A percentile compares a stretch with the other conserved stretches of the same genome.
Conservation (phyloP, 2,113 vertebrate species). For the Gadus macrocephalus region DNA sequence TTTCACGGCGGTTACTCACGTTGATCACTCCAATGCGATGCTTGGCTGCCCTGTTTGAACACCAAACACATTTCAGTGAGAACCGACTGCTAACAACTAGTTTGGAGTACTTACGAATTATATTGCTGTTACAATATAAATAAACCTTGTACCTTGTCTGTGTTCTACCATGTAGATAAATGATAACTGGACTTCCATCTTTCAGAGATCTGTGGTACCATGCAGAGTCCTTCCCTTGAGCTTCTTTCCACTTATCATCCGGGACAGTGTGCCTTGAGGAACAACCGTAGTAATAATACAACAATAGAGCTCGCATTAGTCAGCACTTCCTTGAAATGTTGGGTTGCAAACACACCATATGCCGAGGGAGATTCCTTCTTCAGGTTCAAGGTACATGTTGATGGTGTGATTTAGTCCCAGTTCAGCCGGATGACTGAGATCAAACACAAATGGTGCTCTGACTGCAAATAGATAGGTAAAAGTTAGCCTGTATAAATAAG, state of each 20-base stretch:
- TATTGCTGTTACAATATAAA: too few relatives aligned
- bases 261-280: too few relatives aligned
- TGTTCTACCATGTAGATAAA: conserved; percentile 92
- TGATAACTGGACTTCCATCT: conserved; percentile 77
- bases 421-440: conserved; percentile 75
- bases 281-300: too few relatives aligned
- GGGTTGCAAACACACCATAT: too few relatives aligned
- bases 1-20: conserved; percentile 63
- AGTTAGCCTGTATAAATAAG: not conserved
- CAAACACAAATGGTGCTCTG: conserved; percentile 72
- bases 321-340: too few relatives aligned
- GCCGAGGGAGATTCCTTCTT: too few relatives aligned
- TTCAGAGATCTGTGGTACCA: conserved; percentile 13
- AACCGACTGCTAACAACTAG: not conserved
- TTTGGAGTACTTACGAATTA: too few relatives aligned
- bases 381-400: conserved; percentile 73
- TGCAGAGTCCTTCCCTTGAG: too few relatives aligned
- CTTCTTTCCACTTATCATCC: too few relatives aligned
- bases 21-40: conserved; percentile 80
- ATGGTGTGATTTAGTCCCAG: conserved; percentile 82
- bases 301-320: too few relatives aligned
- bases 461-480: conserved; percentile 55
- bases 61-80: conserved; percentile 5
- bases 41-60: conserved; percentile 69
- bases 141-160: conserved; percentile 68